Percentiles rank a stretch among this genome's conserved stretches.
These are phyloP conservation scores for Meles meles DNA, from an alignment of 2,113 vertebrate species.

Conservation along the genomic window DNA sequence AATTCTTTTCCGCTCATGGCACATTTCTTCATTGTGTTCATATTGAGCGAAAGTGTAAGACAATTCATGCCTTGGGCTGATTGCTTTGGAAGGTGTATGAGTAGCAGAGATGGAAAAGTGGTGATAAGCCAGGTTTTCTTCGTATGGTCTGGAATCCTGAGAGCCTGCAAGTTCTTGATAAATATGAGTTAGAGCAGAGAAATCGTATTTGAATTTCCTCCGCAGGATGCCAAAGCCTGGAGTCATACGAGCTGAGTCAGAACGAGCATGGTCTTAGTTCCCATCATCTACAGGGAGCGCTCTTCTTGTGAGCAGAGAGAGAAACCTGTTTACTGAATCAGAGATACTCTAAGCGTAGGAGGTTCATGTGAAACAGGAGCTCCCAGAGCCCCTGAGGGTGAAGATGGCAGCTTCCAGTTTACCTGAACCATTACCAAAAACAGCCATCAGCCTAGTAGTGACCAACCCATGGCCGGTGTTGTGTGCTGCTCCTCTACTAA, in stretches of 20 bases:
- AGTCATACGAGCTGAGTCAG: neutral
- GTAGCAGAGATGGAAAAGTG: neutral
- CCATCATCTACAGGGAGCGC: neutral
- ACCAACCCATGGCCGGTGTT: neutral
- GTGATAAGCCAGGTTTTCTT: neutral
- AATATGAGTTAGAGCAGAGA: neutral
- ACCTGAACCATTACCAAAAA: neutral
- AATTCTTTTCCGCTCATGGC: neutral
- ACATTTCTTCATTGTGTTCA: neutral
- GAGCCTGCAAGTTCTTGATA: neutral
- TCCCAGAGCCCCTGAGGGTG: neutral
- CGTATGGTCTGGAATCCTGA: neutral
- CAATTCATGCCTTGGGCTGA: neutral
- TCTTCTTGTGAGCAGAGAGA: neutral
- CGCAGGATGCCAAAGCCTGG: neutral
- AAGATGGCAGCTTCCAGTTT: neutral
- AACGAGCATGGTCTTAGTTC: neutral
- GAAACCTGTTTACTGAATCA: slow-evolving; percentile 5
- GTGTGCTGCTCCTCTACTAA: neutral
- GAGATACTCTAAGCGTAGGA: neutral
- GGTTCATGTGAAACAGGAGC: neutral
- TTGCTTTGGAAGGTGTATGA: neutral
- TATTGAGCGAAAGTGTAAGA: neutral
- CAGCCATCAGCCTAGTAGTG: neutral
- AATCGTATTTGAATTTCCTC: neutral